Conservation (phyloP, 2,888 invertebrate genomes). For the Petrophora chlorosata region DNA sequence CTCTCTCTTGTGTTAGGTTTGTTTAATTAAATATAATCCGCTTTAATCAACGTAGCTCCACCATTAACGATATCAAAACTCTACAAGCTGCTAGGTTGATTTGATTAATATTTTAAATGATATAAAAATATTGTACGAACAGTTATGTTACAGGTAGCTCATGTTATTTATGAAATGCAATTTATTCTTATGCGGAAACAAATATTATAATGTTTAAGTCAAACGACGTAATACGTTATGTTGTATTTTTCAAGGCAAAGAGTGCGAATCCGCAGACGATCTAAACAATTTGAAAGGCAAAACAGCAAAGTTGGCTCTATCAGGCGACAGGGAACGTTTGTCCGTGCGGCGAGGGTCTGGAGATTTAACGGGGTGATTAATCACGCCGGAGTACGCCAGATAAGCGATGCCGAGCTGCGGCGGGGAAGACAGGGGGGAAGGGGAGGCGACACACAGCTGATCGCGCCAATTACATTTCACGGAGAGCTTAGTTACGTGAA, state of each 20-base stretch:
- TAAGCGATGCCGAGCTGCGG: slow-evolving; percentile 51
- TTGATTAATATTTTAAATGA: slow-evolving; percentile 31
- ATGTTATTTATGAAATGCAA: slow-evolving; percentile 9
- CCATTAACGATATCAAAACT: slow-evolving; percentile 49
- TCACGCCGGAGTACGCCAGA: slow-evolving; percentile 66
- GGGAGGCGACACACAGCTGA: slow-evolving; percentile 53
- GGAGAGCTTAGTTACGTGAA: slow-evolving; percentile 40
- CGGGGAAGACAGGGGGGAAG: slow-evolving; percentile 37
- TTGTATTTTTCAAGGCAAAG: slow-evolving; percentile 18
- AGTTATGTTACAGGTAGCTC: slow-evolving; percentile 11
- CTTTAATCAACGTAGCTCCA: slow-evolving; percentile 54
- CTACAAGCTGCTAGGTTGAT: slow-evolving; percentile 36
- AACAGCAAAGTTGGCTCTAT: slow-evolving; percentile 43
- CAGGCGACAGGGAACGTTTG: slow-evolving; percentile 48
- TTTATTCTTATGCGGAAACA: slow-evolving; percentile 18
- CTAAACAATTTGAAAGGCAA: slow-evolving; percentile 36
- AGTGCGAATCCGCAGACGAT: slow-evolving; percentile 12
- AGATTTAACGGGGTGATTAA: slow-evolving; percentile 70
- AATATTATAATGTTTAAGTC: slow-evolving; percentile 2
- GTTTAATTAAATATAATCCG: slow-evolving; percentile 58
- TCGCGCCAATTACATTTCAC: slow-evolving; percentile 47
- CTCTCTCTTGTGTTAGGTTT: slow-evolving; percentile 56
- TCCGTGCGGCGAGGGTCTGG: slow-evolving; percentile 57
- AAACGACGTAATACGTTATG: slow-evolving; percentile 6
- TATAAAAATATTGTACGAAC: slow-evolving; percentile 20